Evolutionary conservation across 2,888 invertebrate genomes (phyloP).

Genomic region (Melanchra persicariae): DNA sequence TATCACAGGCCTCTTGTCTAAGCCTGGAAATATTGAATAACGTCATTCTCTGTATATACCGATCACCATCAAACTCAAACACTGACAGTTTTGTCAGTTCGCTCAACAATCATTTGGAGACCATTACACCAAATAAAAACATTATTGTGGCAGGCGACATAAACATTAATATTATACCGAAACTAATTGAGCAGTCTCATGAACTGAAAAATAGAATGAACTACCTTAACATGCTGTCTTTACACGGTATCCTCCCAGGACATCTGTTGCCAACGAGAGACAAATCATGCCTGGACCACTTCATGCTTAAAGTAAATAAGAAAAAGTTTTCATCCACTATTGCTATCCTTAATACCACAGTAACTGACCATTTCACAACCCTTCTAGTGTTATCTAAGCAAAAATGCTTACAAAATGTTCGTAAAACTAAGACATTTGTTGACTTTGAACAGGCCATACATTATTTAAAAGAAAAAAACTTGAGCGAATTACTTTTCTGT

Average conservation of each 20-base stretch:
- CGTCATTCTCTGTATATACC: slow-evolving; percentile 2
- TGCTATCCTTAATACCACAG: neutral
- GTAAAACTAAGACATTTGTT: slow-evolving; percentile 5
- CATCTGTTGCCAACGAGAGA: slow-evolving; percentile 11
- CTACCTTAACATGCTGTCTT: too few species aligned
- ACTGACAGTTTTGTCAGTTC: slow-evolving; percentile 3
- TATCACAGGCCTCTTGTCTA: neutral
- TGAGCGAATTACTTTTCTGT: neutral
- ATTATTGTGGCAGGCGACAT: neutral
- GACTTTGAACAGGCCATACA: slow-evolving; percentile 10
- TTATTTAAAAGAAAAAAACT: slow-evolving; percentile 1
- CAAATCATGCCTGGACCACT: slow-evolving; percentile 7
- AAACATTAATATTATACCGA: too few species aligned
- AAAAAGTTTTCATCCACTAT: slow-evolving; percentile 3
- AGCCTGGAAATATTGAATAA: slow-evolving; percentile 3
- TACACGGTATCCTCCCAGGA: neutral
- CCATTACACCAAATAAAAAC: slow-evolving; percentile 3
- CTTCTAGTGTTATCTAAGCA: slow-evolving; percentile 3
- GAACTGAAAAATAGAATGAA: too few species aligned
- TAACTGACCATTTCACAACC: slow-evolving; percentile 4
- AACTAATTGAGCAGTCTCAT: too few species aligned
- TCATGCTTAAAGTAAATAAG: slow-evolving; percentile 6
- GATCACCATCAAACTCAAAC: slow-evolving; percentile 9
- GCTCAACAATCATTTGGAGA: slow-evolving; percentile 9
- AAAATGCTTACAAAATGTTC: neutral